phyloP scores from a whole-genome alignment of 1,140 invertebrate species.

The Chymomyza costata region DNA sequence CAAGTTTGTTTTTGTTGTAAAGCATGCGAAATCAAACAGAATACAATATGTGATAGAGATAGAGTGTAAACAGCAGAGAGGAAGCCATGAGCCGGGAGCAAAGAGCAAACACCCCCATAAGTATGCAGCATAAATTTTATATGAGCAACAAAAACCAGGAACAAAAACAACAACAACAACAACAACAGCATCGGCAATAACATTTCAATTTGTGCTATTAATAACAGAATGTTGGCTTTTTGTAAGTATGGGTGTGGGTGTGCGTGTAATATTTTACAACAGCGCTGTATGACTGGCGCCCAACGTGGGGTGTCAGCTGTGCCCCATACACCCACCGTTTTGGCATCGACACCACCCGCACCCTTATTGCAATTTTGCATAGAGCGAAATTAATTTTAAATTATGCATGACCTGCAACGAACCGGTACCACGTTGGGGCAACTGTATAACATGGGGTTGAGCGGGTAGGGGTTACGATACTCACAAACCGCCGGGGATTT shows the following conservation, averaged over 20 bases:
- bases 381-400: conserved; percentile 72
- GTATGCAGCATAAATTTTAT: conserved; percentile 42
- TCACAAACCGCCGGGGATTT: conserved; percentile 61
- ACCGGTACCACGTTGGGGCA: conserved; percentile 28
- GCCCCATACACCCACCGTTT: no score
- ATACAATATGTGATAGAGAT: no score
- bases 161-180: conserved; percentile 7
- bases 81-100: no score
- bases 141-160: conserved; percentile 4
- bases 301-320: background rate
- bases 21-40: no score
- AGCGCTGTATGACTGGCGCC: background rate
- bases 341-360: no score
- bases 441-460: background rate
- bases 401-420: conserved; percentile 61
- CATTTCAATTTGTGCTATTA: conserved; percentile 69
- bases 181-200: conserved; percentile 29
- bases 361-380: conserved; percentile 41
- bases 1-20: no score
- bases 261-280: conserved; percentile 54
- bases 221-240: conserved; percentile 21
- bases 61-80: no score
- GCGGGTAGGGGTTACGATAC: background rate
- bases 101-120: conserved; percentile 42
- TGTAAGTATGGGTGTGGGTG: no score